phyloP scores from a whole-genome alignment of 2,113 vertebrate species.

The Phylloscopus trochilus region DNA sequence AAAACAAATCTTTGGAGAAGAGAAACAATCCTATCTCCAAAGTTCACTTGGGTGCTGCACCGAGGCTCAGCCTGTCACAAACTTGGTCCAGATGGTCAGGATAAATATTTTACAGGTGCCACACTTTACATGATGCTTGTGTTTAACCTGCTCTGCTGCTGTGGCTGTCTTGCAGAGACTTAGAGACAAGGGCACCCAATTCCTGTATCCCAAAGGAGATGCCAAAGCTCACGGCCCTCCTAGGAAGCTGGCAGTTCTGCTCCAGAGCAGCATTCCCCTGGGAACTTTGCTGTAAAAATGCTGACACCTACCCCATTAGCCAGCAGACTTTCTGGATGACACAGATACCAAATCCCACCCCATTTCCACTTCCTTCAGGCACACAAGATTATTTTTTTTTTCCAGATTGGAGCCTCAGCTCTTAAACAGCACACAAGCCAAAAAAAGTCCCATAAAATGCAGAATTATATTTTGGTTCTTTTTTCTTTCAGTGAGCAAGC shows the following conservation, averaged over 20 bases:
- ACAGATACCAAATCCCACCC: constrained; percentile 12
- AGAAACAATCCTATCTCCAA: background rate
- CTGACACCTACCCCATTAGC: background rate
- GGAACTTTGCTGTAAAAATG: background rate
- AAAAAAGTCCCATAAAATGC: background rate
- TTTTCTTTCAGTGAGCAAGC: background rate
- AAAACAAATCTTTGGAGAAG: background rate
- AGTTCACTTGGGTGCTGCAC: background rate
- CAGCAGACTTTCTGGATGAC: constrained; percentile 26
- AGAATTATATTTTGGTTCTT: background rate
- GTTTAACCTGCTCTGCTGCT: background rate
- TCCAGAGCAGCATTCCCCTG: background rate
- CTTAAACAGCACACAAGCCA: background rate
- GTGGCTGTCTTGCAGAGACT: background rate
- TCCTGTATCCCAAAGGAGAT: background rate
- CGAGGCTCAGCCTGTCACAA: background rate
- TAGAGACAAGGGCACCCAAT: background rate
- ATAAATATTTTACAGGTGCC: background rate
- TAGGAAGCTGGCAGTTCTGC: background rate
- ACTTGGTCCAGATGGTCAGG: background rate
- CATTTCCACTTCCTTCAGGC: constrained; percentile 28
- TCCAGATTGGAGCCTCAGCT: background rate
- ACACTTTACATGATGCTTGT: background rate
- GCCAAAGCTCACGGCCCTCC: background rate
- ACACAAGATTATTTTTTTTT: background rate